Evolutionary conservation across 2,797 vertebrate genomes (phyloP), one percentile per base, ranked within the genome.

Genomic region (Graptemys geographica): DNA sequence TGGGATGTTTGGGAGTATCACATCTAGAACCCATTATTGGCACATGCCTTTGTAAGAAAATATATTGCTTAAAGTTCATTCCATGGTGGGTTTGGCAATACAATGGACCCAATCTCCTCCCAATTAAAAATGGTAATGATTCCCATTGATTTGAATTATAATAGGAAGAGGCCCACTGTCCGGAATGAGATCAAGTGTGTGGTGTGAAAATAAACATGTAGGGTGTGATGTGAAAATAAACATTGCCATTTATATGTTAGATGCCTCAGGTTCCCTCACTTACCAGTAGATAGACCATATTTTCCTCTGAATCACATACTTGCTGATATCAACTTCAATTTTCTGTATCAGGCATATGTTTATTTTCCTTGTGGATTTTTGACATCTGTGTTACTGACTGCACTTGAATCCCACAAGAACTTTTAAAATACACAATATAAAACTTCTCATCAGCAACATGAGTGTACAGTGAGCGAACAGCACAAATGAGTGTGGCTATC

Each of bases 371-470:
- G 6, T 2, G 13, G 3, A n/a, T 65, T 65, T 65, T 65, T 65
- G 33, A 65, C 33, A 65, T 18, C 59, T 44, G 5, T 88, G 56
- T 11, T 83, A 78, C 47, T 55, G 78, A 51, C 72, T 33, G 47
- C 9, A 93, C 52, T 87, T 87, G 25, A 83, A 87, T 65, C 92
- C 5, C 65, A 91, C n/a, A 81, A 94, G 83, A 86, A 53, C 23
- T 28, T 33, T 91, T 81, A 87, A 85, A 91, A 91, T 86, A 91
- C 74, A 33, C n/a, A 23, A 10, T 37, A 37, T 21, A 69, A 69
- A 5, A 69, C 33, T 69, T 37, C 65, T 69, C 65, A 69, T 37
- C 65, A 69, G 65, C n/a, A 37, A 69, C 78, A 44, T 31, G 25
- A 79, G 57, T 6, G 19, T 6, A 4, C 6, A 88, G 93, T 90